phyloP scores from a whole-genome alignment of 2,113 vertebrate species.

The Maccullochella peelii region DNA sequence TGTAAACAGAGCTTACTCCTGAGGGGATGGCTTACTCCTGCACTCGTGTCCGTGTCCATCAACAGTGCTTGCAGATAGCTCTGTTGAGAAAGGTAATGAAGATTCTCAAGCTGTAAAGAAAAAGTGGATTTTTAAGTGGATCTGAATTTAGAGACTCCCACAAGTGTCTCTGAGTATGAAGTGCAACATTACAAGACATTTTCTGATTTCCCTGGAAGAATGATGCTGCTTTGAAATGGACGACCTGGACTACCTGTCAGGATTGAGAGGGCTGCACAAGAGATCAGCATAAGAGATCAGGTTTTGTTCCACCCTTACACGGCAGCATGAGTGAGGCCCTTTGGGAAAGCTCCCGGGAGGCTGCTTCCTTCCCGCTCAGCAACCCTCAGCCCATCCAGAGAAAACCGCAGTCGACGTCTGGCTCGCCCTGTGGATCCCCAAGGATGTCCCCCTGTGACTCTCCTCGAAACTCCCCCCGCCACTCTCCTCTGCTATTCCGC shows the following conservation, averaged over 20 bases:
- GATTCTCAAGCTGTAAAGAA: slow-evolving; percentile 10
- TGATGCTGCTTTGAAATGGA: slow-evolving; percentile 53
- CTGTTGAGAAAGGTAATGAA: slow-evolving; percentile 27
- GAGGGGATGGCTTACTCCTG: slow-evolving; percentile 67
- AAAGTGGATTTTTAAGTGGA: slow-evolving; percentile 11
- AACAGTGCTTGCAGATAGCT: slow-evolving; percentile 46
- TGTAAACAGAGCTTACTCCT: slow-evolving; percentile 79
- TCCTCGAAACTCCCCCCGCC: slow-evolving; percentile 79
- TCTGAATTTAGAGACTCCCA: slow-evolving; percentile 1
- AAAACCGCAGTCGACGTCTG: slow-evolving; percentile 66
- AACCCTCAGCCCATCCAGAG: slow-evolving; percentile 62
- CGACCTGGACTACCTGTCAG: slow-evolving; percentile 37
- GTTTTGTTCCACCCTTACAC: background rate
- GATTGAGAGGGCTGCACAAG: slow-evolving; percentile 13
- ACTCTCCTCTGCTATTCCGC: slow-evolving; percentile 88
- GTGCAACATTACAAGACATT: slow-evolving; percentile 9
- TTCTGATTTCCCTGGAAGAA: slow-evolving; percentile 4
- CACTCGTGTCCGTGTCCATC: slow-evolving; percentile 76
- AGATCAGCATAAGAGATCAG: slow-evolving; percentile 10
- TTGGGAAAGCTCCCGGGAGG: slow-evolving; percentile 42
- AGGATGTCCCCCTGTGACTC: slow-evolving; percentile 83
- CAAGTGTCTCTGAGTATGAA: slow-evolving; percentile 15
- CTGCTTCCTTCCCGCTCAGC: slow-evolving; percentile 40
- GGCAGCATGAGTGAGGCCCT: slow-evolving; percentile 69
- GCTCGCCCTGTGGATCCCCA: slow-evolving; percentile 81